Evolutionary conservation across 2,888 invertebrate species (phyloP).

Genomic region (Yponomeuta malinellus): DNA sequence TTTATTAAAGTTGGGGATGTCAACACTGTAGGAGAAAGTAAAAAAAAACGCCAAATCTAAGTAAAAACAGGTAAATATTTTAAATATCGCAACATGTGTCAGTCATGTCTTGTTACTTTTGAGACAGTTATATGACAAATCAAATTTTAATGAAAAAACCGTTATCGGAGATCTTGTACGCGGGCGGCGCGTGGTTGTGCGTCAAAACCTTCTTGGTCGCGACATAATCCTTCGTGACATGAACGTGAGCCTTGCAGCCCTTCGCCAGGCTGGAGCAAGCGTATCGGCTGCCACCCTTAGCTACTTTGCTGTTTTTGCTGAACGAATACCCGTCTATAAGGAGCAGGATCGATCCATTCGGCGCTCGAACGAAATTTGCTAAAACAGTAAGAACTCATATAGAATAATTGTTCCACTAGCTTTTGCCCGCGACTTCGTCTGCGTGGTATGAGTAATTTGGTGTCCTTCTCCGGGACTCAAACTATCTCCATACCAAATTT

Average conservation of each 20-base stretch:
- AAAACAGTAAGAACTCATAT: neutral
- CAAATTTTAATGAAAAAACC: neutral
- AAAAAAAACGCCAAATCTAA: neutral
- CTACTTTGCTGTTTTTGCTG: conserved; percentile 20
- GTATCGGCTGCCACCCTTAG: conserved; percentile 26
- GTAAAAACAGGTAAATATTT: neutral
- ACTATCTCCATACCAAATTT: too few species aligned
- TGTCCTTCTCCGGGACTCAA: too few species aligned
- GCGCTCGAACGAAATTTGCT: conserved; percentile 18
- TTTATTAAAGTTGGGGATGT: neutral
- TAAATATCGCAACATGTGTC: too few species aligned
- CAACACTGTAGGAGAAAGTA: neutral
- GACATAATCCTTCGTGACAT: conserved; percentile 23
- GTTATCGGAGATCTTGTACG: neutral
- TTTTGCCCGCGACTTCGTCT: too few species aligned
- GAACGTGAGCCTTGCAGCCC: conserved; percentile 28
- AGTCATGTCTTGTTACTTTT: neutral
- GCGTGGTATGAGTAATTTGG: too few species aligned
- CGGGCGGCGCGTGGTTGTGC: conserved; percentile 14
- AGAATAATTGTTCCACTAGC: too few species aligned
- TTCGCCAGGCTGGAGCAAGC: conserved; percentile 31
- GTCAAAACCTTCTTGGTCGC: conserved; percentile 16
- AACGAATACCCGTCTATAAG: conserved; percentile 29
- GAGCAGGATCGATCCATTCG: conserved; percentile 25
- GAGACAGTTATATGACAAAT: neutral